Base-by-base conservation (phyloP, 1,140 invertebrate genomes). In the Theocolax elegans region DNA sequence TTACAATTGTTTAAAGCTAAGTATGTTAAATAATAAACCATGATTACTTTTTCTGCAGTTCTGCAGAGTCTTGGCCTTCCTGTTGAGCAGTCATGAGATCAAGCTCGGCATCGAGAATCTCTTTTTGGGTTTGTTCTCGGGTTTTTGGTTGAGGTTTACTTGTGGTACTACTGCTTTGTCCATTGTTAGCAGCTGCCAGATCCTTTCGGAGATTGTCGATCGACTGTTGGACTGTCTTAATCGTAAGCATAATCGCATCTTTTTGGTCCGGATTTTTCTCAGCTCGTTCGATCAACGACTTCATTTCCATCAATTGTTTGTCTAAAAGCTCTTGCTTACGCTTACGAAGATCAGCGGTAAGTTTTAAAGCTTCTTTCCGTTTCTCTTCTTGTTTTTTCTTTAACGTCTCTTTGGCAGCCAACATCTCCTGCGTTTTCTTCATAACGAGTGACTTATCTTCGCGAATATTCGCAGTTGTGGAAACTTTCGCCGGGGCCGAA, bases 31-130 rank as follows among this genome's bases (percentile, higher is more conserved):
- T n/a, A n/a, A 35, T 35, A 10, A 6, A 35, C 31, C 31, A 6
- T 46, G 44, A 12, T 48, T 66, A 71, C 77, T 89, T 91, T 75
- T 91, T 91, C 64, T 91, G 88, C 38, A 96, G 79, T 70, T 93
- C 92, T 0, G 90, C 87, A 1, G 91, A 91, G 73, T 94, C 93
- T 72, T 91, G 91, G 0, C 92, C 92, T 76, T 91, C 91, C 78
- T 94, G 92, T 77, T 95, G 92, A 71, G 93, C 93, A 2, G 91
- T 93, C 77, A 95, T 94, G 63, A 96, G 86, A 81, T 97, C 95
- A 73, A 97, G 82, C 83, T 97, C 95, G 0, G 93, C 93, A 78
- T 97, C 95, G 17, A 97, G 83, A 46, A 97, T 91, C 79, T 96
- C 94, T 77, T 92, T 93, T 80, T 94, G 91, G 0, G 92, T 87